Percentiles rank a stretch among this genome's conserved stretches.
Conservation (phyloP, 2,888 invertebrate genomes). For the Adineta ricciae region DNA sequence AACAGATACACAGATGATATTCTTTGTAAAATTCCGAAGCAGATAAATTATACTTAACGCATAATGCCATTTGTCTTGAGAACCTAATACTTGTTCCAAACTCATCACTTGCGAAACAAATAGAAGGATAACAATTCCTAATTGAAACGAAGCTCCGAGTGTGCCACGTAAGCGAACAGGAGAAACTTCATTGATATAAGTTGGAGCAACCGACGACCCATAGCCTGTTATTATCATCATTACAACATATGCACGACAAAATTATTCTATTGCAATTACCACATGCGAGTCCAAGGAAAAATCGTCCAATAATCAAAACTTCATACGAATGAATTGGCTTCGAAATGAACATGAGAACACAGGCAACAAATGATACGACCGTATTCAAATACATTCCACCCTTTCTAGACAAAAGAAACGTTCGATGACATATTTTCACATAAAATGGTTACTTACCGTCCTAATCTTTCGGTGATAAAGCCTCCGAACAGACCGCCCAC, state of each 20-base stretch:
- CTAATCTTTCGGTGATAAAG: constrained; percentile 38
- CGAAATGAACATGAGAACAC: constrained; percentile 76
- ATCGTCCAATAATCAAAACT: constrained; percentile 87
- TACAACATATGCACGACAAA: background rate
- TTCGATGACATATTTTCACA: background rate
- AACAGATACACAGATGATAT: background rate
- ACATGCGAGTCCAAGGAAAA: constrained; percentile 94
- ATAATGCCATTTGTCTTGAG: constrained; percentile 83
- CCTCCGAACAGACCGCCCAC: constrained; percentile 73
- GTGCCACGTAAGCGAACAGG: constrained; percentile 82
- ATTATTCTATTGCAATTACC: constrained; percentile 52
- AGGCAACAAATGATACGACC: background rate
- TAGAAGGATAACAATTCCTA: constrained; percentile 86
- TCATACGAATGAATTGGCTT: constrained; percentile 84
- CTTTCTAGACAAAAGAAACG: constrained; percentile 56
- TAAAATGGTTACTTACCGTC: background rate
- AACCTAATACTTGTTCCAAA: constrained; percentile 85
- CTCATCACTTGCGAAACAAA: constrained; percentile 86
- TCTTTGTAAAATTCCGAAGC: background rate
- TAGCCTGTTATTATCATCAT: constrained; percentile 49
- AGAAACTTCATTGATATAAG: constrained; percentile 97
- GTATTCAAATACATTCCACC: constrained; percentile 62
- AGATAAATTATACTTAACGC: constrained; percentile 62
- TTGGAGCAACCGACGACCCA: constrained; percentile 90
- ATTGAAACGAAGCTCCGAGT: constrained; percentile 74